Base-by-base conservation (phyloP, 1,140 invertebrate genomes). In the Kradibia gibbosae region DNA sequence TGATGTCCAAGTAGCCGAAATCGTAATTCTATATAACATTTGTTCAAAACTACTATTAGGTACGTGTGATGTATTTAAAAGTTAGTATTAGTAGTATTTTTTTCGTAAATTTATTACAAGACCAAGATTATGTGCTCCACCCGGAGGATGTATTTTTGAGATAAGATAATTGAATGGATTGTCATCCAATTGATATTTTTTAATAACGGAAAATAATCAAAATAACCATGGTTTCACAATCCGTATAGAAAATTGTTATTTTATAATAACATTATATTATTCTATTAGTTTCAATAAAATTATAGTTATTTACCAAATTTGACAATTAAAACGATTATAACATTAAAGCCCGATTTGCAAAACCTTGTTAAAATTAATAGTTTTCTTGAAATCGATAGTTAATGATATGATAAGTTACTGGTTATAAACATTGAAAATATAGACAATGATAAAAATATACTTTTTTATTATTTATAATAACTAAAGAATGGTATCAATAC, bases 201-300 rank as follows among this genome's bases (percentile, higher is more conserved):
- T 42, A 11, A 42, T 70, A 22, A 34, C 17, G n/a, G 55, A 22
- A 77, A 77, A 65, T 55, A 77, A 65, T 77, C 39, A 4, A 65
- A 77, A 34, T 28, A 48, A 42, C 55, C 39, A 50, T 39, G 17
- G 13, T n/a, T 0, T 31, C 62, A 20, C 34, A 22, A 48, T 45
- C 22, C 1, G 28, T 72, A 45, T 31, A 71, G 34, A 57, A 45
- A 8, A 53, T 71, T 34, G 10, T 20, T 57, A 28, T 81, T 70
- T 65, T 71, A 67, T 10, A 67, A 67, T 36, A 55, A 3, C 20
- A n/a, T n/a, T n/a, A n/a, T n/a, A n/a, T n/a, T n/a, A 45, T 48
- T 71, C 3, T 36, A 36, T 39, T 1, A n/a, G 36, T 75, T 60
- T 60, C 39, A 65, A 77, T 57, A 77, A 77, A 75, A 77, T 62